A percentile compares a stretch with the other conserved stretches of the same genome.
Conservation (phyloP, 2,113 vertebrate genomes). For the Henicopernis longicauda region DNA sequence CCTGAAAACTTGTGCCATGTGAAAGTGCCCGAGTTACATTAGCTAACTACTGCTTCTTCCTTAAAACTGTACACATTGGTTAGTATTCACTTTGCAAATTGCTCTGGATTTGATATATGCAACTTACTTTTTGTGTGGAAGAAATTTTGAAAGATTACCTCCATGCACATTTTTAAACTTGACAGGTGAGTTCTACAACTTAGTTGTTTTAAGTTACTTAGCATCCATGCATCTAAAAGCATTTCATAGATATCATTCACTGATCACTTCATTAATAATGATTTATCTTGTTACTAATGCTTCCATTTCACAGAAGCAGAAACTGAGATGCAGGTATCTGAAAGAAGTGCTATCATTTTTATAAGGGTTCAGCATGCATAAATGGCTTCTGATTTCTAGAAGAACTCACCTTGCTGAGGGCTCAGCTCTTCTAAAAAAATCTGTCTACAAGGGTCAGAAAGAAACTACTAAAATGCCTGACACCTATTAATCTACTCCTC, state of each 20-base stretch:
- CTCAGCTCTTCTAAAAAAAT: constrained; percentile 6
- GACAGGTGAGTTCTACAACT: not conserved
- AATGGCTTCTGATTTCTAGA: not conserved
- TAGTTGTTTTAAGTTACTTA: not conserved
- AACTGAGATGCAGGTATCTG: not conserved
- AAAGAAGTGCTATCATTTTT: not conserved
- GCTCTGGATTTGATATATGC: not conserved
- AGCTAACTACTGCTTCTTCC: not conserved
- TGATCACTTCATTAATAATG: not conserved
- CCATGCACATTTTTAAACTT: not conserved
- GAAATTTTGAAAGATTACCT: not conserved
- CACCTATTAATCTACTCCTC: constrained; percentile 32
- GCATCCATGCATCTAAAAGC: not conserved
- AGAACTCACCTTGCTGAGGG: not conserved
- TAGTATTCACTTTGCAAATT: not conserved
- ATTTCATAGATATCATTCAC: not conserved
- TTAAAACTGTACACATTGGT: not conserved
- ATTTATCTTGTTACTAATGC: not conserved
- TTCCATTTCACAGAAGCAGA: not conserved
- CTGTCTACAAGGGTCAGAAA: constrained; percentile 13
- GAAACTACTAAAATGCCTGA: constrained; percentile 5
- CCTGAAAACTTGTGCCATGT: not conserved
- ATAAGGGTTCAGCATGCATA: not conserved
- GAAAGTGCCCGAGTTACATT: not conserved
- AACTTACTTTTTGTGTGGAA: not conserved